Percentiles rank a stretch among this genome's conserved stretches.
phyloP scores from a whole-genome alignment of 2,797 vertebrate species.

The Gymnothorax javanicus region DNA sequence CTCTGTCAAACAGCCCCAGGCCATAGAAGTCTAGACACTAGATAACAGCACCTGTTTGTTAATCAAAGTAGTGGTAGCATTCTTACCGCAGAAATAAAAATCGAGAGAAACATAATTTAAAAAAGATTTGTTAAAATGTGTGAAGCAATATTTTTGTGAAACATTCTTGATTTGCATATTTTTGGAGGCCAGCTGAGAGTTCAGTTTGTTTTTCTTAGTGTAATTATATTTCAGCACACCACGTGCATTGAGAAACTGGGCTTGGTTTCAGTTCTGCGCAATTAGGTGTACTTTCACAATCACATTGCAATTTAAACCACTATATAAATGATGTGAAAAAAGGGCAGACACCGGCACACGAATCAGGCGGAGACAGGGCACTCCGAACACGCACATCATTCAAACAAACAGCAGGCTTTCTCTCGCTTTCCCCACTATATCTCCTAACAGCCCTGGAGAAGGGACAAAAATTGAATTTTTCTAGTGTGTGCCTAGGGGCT shows the following conservation, averaged over 20 bases:
- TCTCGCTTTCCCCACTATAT: constrained; percentile 53
- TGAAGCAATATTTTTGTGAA: not conserved
- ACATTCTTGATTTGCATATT: not conserved
- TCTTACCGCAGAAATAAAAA: not conserved
- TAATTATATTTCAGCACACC: not conserved
- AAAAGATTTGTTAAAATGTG: not conserved
- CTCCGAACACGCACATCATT: constrained; percentile 63
- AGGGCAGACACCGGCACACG: constrained; percentile 66
- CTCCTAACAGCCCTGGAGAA: constrained; percentile 41
- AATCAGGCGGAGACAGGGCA: constrained; percentile 66
- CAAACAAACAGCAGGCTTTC: constrained; percentile 43
- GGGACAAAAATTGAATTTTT: constrained; percentile 41
- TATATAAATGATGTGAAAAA: constrained; percentile 67
- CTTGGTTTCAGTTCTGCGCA: not conserved
- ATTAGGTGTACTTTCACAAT: not conserved
- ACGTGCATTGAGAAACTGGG: not conserved
- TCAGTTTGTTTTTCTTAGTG: not conserved
- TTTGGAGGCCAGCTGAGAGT: not conserved
- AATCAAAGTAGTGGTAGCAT: not conserved
- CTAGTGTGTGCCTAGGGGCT: not conserved
- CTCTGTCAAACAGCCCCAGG: not conserved
- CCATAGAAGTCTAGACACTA: not conserved
- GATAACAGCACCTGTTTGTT: not conserved
- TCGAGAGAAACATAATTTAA: not conserved
- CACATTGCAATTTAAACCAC: constrained; percentile 61